Evolutionary conservation across 2,113 vertebrate genomes (phyloP).

Genomic region (Bubalus kerabau): DNA sequence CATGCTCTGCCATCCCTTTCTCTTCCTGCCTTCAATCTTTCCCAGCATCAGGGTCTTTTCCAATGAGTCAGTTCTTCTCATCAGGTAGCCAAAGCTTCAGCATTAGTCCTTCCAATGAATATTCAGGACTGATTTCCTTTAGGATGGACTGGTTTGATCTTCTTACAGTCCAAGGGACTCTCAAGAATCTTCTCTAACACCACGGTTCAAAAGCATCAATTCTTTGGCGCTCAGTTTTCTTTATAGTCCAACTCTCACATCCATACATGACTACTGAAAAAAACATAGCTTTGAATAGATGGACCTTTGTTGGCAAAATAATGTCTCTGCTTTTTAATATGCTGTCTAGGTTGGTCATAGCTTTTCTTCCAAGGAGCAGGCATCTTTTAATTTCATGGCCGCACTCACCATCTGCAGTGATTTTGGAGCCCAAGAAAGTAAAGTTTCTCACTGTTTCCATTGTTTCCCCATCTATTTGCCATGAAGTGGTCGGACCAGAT

Average conservation of each 20-base stretch:
- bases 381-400: neutral
- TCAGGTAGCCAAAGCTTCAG: neutral
- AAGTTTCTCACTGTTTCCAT: neutral
- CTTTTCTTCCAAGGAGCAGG: neutral
- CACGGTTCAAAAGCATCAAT: neutral
- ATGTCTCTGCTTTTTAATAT: neutral
- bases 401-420: neutral
- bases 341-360: neutral
- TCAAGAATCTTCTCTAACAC: neutral
- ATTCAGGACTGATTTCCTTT: neutral
- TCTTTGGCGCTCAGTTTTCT: neutral
- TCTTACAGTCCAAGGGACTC: neutral
- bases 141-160: neutral
- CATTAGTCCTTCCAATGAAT: neutral
- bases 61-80: neutral
- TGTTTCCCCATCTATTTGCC: neutral
- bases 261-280: neutral
- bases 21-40: neutral
- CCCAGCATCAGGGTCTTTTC: neutral
- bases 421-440: neutral
- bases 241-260: neutral
- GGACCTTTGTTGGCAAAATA: neutral
- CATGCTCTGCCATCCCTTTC: neutral
- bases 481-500: neutral
- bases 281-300: neutral